Percentiles rank a stretch among this genome's conserved stretches.
Evolutionary conservation across 2,888 invertebrate species (phyloP).

Genomic region (Gortyna flavago): DNA sequence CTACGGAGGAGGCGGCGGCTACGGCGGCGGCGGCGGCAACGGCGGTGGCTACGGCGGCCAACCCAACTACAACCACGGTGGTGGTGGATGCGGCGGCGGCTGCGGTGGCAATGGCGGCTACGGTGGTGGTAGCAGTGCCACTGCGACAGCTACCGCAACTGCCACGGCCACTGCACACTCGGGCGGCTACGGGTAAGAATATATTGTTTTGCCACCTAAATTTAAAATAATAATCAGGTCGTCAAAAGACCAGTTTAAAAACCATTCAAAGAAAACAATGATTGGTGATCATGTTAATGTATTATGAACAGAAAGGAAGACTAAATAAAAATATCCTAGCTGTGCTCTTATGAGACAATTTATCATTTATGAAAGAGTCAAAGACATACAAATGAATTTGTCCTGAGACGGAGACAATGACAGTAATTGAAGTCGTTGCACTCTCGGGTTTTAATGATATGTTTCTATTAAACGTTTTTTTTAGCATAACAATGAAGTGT

Average conservation of each 20-base stretch:
- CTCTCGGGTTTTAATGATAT: constrained; percentile 19
- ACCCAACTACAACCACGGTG: constrained; percentile 11
- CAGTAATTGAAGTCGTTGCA: constrained; percentile 20
- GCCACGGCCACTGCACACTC: constrained; percentile 52
- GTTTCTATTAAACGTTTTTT: constrained; percentile 20
- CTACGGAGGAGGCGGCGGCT: constrained; percentile 53
- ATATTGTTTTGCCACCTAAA: neutral
- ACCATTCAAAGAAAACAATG: neutral
- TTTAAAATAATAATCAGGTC: neutral
- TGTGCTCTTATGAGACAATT: neutral
- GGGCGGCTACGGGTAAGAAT: constrained; percentile 52
- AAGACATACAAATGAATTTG: constrained; percentile 36
- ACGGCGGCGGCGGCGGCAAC: constrained; percentile 25
- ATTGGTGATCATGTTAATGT: neutral
- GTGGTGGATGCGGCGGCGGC: constrained; percentile 50
- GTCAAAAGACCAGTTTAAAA: neutral
- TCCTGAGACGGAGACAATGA: constrained; percentile 19
- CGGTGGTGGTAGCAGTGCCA: constrained; percentile 58
- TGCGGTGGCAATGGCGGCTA: constrained; percentile 54
- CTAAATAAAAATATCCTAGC: neutral
- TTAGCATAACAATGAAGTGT: neutral
- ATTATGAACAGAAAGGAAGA: neutral
- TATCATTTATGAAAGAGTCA: constrained; percentile 13
- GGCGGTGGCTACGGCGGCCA: constrained; percentile 39
- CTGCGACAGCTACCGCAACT: constrained; percentile 75